Percentiles rank a stretch among this genome's conserved stretches.
phyloP scores from a whole-genome alignment of 2,888 invertebrate species.

The Clivina fossor region DNA sequence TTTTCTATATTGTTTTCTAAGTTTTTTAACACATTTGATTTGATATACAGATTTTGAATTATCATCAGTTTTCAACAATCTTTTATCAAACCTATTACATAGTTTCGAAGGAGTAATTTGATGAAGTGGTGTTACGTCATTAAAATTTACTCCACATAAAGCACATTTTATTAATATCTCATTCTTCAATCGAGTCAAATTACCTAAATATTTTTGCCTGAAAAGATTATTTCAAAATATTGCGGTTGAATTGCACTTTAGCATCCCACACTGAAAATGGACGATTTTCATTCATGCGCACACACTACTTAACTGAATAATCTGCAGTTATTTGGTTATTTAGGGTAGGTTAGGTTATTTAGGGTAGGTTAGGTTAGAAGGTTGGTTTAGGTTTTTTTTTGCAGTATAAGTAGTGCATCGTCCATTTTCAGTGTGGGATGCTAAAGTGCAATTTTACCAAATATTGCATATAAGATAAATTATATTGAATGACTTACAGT shows the following conservation, averaged over 20 bases:
- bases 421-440: too few relatives aligned
- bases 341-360: too few relatives aligned
- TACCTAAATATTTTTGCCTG: constrained; percentile 27
- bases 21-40: neutral
- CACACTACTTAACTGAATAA: too few relatives aligned
- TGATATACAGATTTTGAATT: constrained; percentile 1
- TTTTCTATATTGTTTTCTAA: neutral
- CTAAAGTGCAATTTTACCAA: too few relatives aligned
- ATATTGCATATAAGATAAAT: neutral
- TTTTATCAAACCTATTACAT: neutral
- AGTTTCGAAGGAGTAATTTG: neutral
- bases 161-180: neutral
- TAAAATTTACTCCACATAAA: constrained; percentile 1
- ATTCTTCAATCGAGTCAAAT: neutral
- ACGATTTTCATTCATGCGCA: too few relatives aligned
- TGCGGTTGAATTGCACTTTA: too few relatives aligned
- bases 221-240: too few relatives aligned
- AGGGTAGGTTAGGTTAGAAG: too few relatives aligned
- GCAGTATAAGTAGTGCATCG: too few relatives aligned
- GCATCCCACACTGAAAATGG: too few relatives aligned
- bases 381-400: too few relatives aligned
- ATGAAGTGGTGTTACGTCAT: neutral
- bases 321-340: too few relatives aligned
- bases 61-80: neutral
- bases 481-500: constrained; percentile 16